Conservation (phyloP, 1,140 invertebrate genomes). For the Apis florea region DNA sequence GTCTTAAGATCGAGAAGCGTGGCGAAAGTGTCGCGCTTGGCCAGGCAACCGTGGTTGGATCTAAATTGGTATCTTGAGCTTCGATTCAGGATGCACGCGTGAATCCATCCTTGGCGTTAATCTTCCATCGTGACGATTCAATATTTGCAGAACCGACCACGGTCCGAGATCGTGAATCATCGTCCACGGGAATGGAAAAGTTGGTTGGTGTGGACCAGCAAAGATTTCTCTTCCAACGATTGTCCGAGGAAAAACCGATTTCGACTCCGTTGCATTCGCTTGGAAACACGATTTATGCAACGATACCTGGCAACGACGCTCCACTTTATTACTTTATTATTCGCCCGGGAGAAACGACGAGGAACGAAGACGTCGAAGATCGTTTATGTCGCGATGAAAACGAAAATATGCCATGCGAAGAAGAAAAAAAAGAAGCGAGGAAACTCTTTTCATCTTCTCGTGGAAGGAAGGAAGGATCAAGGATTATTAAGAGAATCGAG, state of each 20-base stretch:
- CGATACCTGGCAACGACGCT: too few relatives aligned
- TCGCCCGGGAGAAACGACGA: too few relatives aligned
- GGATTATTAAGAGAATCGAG: too few relatives aligned
- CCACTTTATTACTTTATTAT: too few relatives aligned
- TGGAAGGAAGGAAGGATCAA: too few relatives aligned
- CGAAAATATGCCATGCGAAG: not conserved
- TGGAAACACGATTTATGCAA: too few relatives aligned
- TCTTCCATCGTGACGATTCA: slow-evolving; percentile 2
- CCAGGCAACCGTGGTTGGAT: slow-evolving; percentile 50
- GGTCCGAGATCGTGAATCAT: not conserved
- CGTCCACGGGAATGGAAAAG: not conserved
- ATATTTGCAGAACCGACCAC: not conserved
- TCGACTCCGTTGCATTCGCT: too few relatives aligned
- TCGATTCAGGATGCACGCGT: slow-evolving; percentile 45
- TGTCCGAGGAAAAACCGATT: not conserved
- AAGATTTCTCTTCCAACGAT: not conserved
- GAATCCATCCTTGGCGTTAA: slow-evolving; percentile 31
- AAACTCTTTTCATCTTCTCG: too few relatives aligned
- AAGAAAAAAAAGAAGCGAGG: not conserved
- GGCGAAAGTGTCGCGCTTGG: slow-evolving; percentile 55
- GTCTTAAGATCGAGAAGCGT: slow-evolving; percentile 58
- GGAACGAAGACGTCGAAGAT: too few relatives aligned
- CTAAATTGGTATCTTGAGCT: slow-evolving; percentile 62
- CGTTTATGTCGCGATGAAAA: too few relatives aligned
- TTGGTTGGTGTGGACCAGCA: not conserved